Conservation (phyloP, 2,888 invertebrate genomes). For the Caenorhabditis doughertyi region DNA sequence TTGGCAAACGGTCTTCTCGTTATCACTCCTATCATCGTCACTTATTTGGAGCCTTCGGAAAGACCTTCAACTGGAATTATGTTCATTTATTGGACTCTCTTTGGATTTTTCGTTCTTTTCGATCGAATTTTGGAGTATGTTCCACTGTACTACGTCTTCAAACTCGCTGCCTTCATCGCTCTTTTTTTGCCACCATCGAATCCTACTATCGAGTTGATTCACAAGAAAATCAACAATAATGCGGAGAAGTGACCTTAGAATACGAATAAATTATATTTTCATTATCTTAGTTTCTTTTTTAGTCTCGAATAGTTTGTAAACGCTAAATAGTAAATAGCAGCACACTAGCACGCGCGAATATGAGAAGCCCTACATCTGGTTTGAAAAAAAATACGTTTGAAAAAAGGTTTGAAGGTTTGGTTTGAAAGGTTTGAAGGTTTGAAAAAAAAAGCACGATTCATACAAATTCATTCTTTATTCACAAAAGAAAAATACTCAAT, state of each 20-base stretch:
- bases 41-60: constrained; percentile 44
- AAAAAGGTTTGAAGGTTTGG: too few relatives aligned
- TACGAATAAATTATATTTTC: neutral
- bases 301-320: too few relatives aligned
- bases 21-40: constrained; percentile 37
- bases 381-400: too few relatives aligned
- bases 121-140: constrained; percentile 51
- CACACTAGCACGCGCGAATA: too few relatives aligned
- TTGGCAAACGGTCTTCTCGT: constrained; percentile 53
- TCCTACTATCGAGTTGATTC: constrained; percentile 47
- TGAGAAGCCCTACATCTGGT: too few relatives aligned
- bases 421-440: too few relatives aligned
- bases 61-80: constrained; percentile 4
- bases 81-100: constrained; percentile 50
- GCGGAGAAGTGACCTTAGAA: constrained; percentile 9
- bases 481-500: neutral
- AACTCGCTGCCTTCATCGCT: constrained; percentile 38
- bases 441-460: too few relatives aligned
- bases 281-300: neutral
- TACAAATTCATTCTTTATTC: too few relatives aligned
- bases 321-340: too few relatives aligned
- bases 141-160: constrained; percentile 49
- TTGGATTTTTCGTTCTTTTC: constrained; percentile 48
- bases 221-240: constrained; percentile 19
- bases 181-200: constrained; percentile 59